Evolutionary conservation across 2,113 vertebrate genomes (phyloP), one percentile per base, ranked within the genome.

Genomic region (Catharus minimus): DNA sequence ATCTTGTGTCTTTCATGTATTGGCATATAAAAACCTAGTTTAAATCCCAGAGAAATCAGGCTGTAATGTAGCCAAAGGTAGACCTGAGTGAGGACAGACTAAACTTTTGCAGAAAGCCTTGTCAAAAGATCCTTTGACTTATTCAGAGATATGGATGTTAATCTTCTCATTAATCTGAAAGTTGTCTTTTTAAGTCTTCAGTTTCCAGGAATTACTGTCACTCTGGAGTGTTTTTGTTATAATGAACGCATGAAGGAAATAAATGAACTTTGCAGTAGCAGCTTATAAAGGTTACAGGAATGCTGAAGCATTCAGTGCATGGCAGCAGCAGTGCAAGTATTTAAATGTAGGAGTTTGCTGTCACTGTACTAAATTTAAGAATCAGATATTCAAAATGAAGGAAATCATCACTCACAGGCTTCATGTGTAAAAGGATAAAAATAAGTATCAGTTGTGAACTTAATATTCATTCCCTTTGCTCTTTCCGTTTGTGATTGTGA

Each of bases 181-280:
- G 22, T 21, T 55, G 39, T 73, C 39, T 76, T 85, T 74, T 77
- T 32, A 74, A 69, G 32, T 90, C 49, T 77, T 83, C 55, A 46
- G 15, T 49, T 91, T 74, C 55, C 46, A 47, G 50, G 55, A 72
- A 39, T 85, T 82, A 17, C 26, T 92, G 33, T 77, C 19, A 39
- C 83, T 78, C 53, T 49, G 2, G 33, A 65, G 41, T 75, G 41
- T 21, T 88, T 82, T 79, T 80, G 55, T 80, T 86, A 13, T 18
- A 78, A 72, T 84, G 80, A 77, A 93, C 53, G 55, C 46, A 19
- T 30, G 21, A 57, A 76, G 43, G 62, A 84, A 79, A 36, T 75
- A 74, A 83, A 30, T 89, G 90, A 93, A 93, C 90, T 94, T 94
- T 86, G 69, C 67, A 73, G 32, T 53, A 65, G 80, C 65, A 72